phyloP scores from a whole-genome alignment of 2,888 invertebrate genomes.

The Nasonia oneida region DNA sequence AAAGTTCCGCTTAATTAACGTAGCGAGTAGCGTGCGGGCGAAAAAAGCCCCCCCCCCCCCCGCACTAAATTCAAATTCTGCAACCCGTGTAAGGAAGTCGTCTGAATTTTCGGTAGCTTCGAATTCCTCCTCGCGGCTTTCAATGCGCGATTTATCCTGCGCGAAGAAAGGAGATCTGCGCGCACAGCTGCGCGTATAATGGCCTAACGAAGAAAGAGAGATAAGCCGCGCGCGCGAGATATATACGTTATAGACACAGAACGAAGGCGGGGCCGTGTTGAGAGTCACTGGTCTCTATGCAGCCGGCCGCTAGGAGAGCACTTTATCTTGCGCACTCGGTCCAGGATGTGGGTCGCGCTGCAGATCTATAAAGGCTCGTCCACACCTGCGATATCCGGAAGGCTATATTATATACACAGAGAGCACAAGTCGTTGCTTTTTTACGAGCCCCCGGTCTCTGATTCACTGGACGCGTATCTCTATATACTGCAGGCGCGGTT shows the following conservation, averaged over 20 bases:
- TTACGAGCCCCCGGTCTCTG: neutral
- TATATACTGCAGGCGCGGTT: slow-evolving; percentile 9
- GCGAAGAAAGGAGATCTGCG: slow-evolving; percentile 28
- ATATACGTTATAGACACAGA: neutral
- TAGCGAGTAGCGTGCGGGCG: neutral
- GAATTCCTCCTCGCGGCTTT: slow-evolving; percentile 8
- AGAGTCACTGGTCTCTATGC: slow-evolving; percentile 72
- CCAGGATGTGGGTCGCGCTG: slow-evolving; percentile 77
- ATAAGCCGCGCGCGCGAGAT: slow-evolving; percentile 53
- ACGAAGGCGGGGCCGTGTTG: slow-evolving; percentile 76
- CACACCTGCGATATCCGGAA: slow-evolving; percentile 67
- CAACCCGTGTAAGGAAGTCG: neutral
- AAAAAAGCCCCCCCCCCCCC: slow-evolving; percentile 6
- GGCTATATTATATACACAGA: slow-evolving; percentile 7
- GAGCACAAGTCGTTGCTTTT: neutral
- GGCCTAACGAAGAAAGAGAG: slow-evolving; percentile 36
- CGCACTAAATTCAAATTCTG: neutral
- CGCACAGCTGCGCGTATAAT: neutral
- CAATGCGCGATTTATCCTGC: slow-evolving; percentile 6
- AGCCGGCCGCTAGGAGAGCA: slow-evolving; percentile 73
- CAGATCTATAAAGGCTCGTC: slow-evolving; percentile 69
- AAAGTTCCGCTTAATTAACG: slow-evolving; percentile 48
- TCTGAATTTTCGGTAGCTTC: neutral
- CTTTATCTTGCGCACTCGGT: slow-evolving; percentile 72
- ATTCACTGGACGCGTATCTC: neutral